phyloP scores from a whole-genome alignment of 2,797 vertebrate species.

The Diplodus sargus region DNA sequence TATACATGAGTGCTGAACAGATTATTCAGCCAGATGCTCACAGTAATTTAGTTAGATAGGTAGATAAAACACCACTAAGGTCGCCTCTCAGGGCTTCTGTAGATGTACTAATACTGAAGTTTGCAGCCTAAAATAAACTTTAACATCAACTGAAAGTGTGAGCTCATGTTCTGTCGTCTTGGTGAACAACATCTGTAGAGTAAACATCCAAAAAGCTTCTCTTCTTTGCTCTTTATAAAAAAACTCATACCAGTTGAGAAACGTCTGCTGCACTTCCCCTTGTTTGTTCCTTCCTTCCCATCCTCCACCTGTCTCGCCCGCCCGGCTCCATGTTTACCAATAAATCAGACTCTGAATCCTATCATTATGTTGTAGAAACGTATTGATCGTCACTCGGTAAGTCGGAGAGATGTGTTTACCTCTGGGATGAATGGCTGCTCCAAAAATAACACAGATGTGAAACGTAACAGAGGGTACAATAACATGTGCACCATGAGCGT shows the following conservation, averaged over 20 bases:
- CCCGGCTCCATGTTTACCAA: slow-evolving; percentile 31
- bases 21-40: too few species aligned
- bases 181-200: background rate
- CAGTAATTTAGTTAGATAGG: too few species aligned
- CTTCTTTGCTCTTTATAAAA: background rate
- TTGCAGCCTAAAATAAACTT: too few species aligned
- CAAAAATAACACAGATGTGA: slow-evolving; percentile 38
- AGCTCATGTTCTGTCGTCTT: background rate
- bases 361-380: slow-evolving; percentile 17
- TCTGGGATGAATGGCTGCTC: slow-evolving; percentile 8
- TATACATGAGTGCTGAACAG: too few species aligned
- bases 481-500: background rate
- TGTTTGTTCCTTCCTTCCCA: background rate
- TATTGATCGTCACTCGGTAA: slow-evolving; percentile 41
- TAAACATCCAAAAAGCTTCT: background rate
- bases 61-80: too few species aligned
- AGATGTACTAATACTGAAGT: too few species aligned
- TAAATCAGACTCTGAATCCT: slow-evolving; percentile 14
- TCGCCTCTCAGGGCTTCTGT: too few species aligned
- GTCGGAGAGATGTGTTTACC: slow-evolving; percentile 47
- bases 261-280: background rate
- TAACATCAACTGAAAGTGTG: background rate
- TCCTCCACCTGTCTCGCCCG: background rate
- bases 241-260: background rate
- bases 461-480: background rate